Evolutionary conservation across 2,113 vertebrate species (phyloP).

Genomic region (Crotalus viridis): DNA sequence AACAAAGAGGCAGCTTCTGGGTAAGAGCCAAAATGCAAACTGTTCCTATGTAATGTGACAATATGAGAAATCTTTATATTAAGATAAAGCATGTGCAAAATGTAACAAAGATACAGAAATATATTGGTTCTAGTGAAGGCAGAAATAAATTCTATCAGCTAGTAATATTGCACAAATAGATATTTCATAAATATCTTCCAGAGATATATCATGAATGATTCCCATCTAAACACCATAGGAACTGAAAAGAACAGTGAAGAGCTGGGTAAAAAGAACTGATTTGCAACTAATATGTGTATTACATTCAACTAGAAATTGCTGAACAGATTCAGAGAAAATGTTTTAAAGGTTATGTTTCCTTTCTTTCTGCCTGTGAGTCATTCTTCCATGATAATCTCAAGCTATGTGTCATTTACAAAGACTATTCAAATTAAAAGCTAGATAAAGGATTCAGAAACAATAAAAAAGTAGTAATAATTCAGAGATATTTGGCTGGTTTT

Average conservation of each 20-base stretch:
- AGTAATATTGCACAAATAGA: neutral
- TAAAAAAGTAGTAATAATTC: neutral
- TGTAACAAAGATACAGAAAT: slow-evolving; percentile 16
- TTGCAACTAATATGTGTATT: neutral
- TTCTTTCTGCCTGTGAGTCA: neutral
- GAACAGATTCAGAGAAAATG: neutral
- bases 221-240: slow-evolving; percentile 27
- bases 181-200: slow-evolving; percentile 14
- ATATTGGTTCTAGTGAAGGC: slow-evolving; percentile 19
- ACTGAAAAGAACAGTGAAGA: neutral
- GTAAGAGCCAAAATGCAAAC: neutral
- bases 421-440: neutral
- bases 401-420: neutral
- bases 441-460: neutral
- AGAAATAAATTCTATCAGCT: neutral
- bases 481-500: neutral
- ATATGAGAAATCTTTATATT: slow-evolving; percentile 18
- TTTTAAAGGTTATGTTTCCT: neutral
- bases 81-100: slow-evolving; percentile 29
- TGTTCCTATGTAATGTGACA: neutral
- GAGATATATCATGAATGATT: slow-evolving; percentile 9
- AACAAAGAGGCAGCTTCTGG: neutral
- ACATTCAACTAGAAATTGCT: neutral
- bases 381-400: neutral
- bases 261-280: neutral